phyloP scores from a whole-genome alignment of 2,888 invertebrate genomes.

The Notodonta dromedarius region DNA sequence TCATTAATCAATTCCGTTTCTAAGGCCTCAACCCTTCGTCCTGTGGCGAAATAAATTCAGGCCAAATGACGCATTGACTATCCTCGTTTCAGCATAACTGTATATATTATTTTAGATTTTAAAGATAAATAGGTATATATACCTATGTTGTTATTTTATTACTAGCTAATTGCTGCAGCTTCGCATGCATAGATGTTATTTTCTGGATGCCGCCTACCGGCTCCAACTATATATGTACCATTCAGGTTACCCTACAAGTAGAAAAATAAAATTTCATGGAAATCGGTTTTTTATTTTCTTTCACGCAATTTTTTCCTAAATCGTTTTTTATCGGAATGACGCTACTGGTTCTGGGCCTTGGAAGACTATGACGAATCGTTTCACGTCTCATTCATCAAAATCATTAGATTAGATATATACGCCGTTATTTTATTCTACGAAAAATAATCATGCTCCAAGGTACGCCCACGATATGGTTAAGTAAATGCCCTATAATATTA shows the following conservation, averaged over 20 bases:
- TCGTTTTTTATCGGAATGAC: background rate
- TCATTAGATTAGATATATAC: background rate
- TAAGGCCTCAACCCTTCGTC: conserved; percentile 15
- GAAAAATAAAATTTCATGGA: no score
- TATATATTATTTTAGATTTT: no score
- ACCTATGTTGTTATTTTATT: no score
- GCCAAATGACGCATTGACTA: conserved; percentile 6
- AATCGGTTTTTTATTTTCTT: no score
- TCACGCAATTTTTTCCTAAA: background rate
- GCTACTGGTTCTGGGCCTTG: background rate
- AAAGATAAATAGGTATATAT: no score
- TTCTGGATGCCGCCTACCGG: no score
- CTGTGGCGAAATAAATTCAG: conserved; percentile 26
- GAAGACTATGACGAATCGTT: conserved; percentile 9
- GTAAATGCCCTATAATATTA: background rate
- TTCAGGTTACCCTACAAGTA: no score
- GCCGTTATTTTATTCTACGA: background rate
- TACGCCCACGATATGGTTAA: background rate
- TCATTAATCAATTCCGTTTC: conserved; percentile 32
- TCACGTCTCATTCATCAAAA: conserved; percentile 11
- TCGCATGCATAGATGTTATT: no score
- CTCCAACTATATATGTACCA: no score
- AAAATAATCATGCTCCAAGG: background rate
- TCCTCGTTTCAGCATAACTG: background rate
- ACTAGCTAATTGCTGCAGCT: no score